Percentiles rank a stretch among this genome's conserved stretches.
phyloP scores from a whole-genome alignment of 2,888 invertebrate species.

The Helobdella robusta region DNA sequence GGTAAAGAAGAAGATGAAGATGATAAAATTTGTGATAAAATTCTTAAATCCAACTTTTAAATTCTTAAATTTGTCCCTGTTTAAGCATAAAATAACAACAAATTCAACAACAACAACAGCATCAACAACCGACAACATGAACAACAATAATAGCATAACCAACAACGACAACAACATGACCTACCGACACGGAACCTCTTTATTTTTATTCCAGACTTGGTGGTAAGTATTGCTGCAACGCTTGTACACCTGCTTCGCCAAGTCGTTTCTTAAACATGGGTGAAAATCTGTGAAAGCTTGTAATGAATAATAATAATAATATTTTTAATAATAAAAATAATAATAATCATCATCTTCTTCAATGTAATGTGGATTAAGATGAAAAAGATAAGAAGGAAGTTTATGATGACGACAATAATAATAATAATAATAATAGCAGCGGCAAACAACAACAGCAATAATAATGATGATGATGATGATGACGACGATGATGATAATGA shows the following conservation, averaged over 20 bases:
- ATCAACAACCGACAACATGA: too few relatives aligned
- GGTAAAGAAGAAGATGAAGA: conserved; percentile 18
- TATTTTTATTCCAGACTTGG: too few relatives aligned
- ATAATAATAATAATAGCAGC: conserved; percentile 14
- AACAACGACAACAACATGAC: too few relatives aligned
- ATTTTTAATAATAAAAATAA: too few relatives aligned
- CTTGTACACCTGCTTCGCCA: too few relatives aligned
- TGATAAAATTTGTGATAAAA: conserved; percentile 2
- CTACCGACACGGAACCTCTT: too few relatives aligned
- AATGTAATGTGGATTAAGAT: neutral
- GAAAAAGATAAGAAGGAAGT: conserved; percentile 9
- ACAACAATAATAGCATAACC: too few relatives aligned
- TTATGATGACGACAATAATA: neutral
- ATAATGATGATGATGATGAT: conserved; percentile 22
- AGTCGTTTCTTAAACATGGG: too few relatives aligned
- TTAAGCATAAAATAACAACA: neutral
- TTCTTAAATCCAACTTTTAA: neutral
- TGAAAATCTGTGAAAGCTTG: too few relatives aligned
- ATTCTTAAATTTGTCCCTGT: neutral
- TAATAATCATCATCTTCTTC: too few relatives aligned
- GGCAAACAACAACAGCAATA: conserved; percentile 9
- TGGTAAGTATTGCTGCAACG: too few relatives aligned
- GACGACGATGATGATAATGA: conserved; percentile 22
- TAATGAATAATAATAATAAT: too few relatives aligned
- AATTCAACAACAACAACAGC: neutral